Conservation (phyloP, 2,113 vertebrate species). For the Sinocyclocheilus grahami region DNA sequence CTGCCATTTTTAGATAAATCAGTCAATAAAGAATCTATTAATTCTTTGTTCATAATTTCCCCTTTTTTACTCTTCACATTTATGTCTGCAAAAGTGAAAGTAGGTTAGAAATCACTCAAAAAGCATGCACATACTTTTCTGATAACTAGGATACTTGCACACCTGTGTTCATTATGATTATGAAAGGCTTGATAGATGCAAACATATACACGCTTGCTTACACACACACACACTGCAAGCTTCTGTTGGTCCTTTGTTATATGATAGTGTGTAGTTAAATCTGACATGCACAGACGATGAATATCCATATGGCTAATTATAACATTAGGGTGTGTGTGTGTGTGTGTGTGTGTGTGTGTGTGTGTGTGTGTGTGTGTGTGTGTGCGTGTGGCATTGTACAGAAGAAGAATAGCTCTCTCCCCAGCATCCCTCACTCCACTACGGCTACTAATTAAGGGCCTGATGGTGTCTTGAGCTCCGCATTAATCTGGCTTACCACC, state of each 20-base stretch:
- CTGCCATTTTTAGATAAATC: background rate
- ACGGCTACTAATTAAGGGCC: conserved; percentile 46
- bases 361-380: conserved; percentile 11
- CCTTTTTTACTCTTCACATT: no score
- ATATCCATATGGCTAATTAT: conserved; percentile 53
- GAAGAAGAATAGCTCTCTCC: conserved; percentile 47
- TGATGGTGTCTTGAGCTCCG: conserved; percentile 47
- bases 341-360: background rate
- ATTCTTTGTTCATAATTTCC: no score
- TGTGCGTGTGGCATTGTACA: conserved; percentile 31
- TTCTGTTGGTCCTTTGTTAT: conserved; percentile 71
- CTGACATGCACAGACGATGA: conserved; percentile 51
- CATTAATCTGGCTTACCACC: conserved; percentile 50
- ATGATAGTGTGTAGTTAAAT: conserved; percentile 66
- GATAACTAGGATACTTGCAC: background rate
- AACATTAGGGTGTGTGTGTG: conserved; percentile 15
- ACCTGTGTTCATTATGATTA: conserved; percentile 3
- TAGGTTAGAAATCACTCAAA: no score
- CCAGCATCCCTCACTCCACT: conserved; percentile 31
- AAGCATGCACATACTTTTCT: background rate
- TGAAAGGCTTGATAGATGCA: background rate
- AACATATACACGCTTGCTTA: conserved; percentile 26
- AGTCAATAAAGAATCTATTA: background rate
- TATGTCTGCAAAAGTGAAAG: no score
- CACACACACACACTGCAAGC: conserved; percentile 24